A percentile compares a stretch with the other conserved stretches of the same genome.
These are phyloP conservation scores for Anguilla japonica DNA, from an alignment of 2,113 vertebrate species.

Conservation along the genomic window DNA sequence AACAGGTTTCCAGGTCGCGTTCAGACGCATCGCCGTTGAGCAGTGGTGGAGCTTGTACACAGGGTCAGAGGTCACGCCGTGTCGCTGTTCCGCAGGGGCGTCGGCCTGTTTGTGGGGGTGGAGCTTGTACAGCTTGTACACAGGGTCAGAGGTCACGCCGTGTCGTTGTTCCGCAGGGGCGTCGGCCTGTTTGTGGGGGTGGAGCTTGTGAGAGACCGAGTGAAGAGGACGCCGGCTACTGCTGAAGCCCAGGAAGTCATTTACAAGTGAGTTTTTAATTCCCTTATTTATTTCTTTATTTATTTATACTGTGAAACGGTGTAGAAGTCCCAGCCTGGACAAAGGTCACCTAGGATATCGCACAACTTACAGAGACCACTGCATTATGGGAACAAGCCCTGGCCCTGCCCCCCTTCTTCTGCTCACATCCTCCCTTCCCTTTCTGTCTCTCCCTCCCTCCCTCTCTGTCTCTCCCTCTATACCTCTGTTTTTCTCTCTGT, in stretches of 20 bases:
- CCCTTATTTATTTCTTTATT: no score
- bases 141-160: not conserved
- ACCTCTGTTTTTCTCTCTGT: no score
- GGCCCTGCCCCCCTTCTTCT: not conserved
- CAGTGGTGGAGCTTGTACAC: not conserved
- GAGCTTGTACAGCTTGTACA: slow-evolving; percentile 76
- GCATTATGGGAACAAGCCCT: not conserved
- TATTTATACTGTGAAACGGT: no score
- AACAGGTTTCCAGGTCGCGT: no score
- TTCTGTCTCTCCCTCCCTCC: not conserved
- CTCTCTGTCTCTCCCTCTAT: no score
- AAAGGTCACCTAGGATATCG: not conserved
- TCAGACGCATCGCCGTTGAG: not conserved
- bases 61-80: not conserved
- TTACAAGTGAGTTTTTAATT: slow-evolving; percentile 73
- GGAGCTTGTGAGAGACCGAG: slow-evolving; percentile 84
- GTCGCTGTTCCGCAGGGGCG: slow-evolving; percentile 69
- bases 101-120: slow-evolving; percentile 88
- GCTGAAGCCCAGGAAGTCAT: slow-evolving; percentile 92
- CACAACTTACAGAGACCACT: not conserved
- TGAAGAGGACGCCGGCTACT: slow-evolving; percentile 83
- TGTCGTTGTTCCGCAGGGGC: slow-evolving; percentile 69
- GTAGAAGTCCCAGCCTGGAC: no score
- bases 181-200: slow-evolving; percentile 88
- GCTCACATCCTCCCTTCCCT: not conserved